These are phyloP conservation scores for Diphyllodes magnificus DNA, from an alignment of 2,113 vertebrate species.

Conservation along the genomic window DNA sequence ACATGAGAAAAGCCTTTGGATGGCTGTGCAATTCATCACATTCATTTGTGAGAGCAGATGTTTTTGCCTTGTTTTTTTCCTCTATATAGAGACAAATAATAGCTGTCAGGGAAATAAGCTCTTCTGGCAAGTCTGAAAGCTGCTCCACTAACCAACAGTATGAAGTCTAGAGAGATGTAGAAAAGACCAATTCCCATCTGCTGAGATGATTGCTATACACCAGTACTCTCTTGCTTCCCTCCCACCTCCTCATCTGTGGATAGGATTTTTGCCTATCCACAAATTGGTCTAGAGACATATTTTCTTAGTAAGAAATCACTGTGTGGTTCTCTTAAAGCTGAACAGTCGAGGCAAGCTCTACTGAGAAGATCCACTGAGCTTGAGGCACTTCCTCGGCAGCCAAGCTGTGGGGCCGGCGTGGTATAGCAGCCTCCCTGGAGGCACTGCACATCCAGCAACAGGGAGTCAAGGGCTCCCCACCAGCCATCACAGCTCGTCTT, in stretches of 20 bases:
- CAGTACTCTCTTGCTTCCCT: neutral
- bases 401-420: neutral
- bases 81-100: neutral
- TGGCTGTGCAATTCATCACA: neutral
- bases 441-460: neutral
- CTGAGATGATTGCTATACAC: neutral
- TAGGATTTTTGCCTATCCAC: neutral
- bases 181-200: neutral
- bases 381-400: accelerated
- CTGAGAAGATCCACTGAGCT: neutral
- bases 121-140: neutral
- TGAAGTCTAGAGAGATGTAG: neutral
- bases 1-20: neutral
- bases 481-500: neutral
- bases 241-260: neutral
- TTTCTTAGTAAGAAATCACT: neutral
- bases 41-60: neutral
- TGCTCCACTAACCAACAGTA: neutral
- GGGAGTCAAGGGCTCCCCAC: neutral
- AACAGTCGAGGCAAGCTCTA: neutral
- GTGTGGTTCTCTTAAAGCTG: neutral
- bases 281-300: neutral
- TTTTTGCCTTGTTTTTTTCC: neutral
- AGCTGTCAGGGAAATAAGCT: neutral
- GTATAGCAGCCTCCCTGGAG: neutral